Conservation (phyloP, 2,797 vertebrate genomes). For the Myripristis murdjan region DNA sequence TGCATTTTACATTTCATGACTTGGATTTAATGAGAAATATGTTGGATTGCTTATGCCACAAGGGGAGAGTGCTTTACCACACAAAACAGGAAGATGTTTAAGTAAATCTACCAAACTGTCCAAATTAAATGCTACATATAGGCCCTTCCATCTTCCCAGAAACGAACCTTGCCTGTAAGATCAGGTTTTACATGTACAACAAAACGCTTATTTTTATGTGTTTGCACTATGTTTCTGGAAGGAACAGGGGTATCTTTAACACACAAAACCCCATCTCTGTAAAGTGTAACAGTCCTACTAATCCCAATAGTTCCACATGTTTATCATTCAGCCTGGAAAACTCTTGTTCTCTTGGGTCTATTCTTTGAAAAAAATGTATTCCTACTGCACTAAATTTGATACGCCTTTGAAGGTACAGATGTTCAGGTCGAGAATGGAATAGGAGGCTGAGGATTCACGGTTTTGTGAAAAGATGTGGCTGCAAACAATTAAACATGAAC, state of each 20-base stretch:
- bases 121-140: too few relatives aligned
- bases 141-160: too few relatives aligned
- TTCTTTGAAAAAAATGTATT: background rate
- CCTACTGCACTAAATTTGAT: background rate
- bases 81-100: too few relatives aligned
- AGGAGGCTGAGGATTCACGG: background rate
- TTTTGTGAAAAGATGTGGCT: background rate
- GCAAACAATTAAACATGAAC: slow-evolving; percentile 25
- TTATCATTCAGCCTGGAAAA: slow-evolving; percentile 18
- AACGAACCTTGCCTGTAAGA: too few relatives aligned
- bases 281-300: too few relatives aligned
- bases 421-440: background rate
- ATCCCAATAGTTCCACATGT: background rate
- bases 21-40: too few relatives aligned
- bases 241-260: background rate
- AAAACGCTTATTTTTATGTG: too few relatives aligned
- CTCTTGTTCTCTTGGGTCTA: background rate
- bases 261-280: too few relatives aligned
- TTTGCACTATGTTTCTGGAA: background rate
- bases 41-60: too few relatives aligned
- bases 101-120: too few relatives aligned
- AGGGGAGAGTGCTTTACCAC: background rate
- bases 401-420: slow-evolving; percentile 17
- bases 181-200: too few relatives aligned
- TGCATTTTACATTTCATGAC: too few relatives aligned